Evolutionary conservation across 2,888 invertebrate species (phyloP).

Genomic region (Lordiphosa andalusiaca): DNA sequence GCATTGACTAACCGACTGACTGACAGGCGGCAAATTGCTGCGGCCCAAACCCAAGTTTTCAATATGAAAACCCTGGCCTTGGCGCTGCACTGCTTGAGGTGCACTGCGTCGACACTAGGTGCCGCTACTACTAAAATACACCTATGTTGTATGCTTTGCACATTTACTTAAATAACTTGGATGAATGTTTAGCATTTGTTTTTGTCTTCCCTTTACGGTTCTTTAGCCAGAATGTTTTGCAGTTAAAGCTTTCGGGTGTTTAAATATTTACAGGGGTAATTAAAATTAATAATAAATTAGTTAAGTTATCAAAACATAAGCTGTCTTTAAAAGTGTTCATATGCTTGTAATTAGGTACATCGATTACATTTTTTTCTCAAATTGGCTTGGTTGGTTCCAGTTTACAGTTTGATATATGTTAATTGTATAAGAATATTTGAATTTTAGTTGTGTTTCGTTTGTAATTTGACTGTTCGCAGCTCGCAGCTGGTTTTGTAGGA

Average conservation of each 20-base stretch:
- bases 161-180: constrained; percentile 62
- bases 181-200: constrained; percentile 59
- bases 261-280: constrained; percentile 19
- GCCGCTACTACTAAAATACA: constrained; percentile 28
- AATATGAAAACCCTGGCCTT: constrained; percentile 65
- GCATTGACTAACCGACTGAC: constrained; percentile 36
- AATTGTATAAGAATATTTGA: constrained; percentile 13
- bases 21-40: constrained; percentile 39
- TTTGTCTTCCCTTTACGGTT: constrained; percentile 10
- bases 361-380: constrained; percentile 34
- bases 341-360: constrained; percentile 61
- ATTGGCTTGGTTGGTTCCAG: constrained; percentile 71
- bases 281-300: constrained; percentile 39
- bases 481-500: constrained; percentile 20
- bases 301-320: constrained; percentile 14
- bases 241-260: constrained; percentile 62
- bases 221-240: constrained; percentile 60
- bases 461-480: constrained; percentile 44
- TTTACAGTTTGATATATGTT: constrained; percentile 51
- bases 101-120: constrained; percentile 47
- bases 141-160: constrained; percentile 54
- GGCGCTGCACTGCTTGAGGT: constrained; percentile 27
- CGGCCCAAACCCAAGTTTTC: constrained; percentile 50
- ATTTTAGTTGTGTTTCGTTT: constrained; percentile 14
- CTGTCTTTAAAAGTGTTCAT: constrained; percentile 37